Conservation (phyloP, 2,888 invertebrate species). For the Scotopteryx bipunctaria region DNA sequence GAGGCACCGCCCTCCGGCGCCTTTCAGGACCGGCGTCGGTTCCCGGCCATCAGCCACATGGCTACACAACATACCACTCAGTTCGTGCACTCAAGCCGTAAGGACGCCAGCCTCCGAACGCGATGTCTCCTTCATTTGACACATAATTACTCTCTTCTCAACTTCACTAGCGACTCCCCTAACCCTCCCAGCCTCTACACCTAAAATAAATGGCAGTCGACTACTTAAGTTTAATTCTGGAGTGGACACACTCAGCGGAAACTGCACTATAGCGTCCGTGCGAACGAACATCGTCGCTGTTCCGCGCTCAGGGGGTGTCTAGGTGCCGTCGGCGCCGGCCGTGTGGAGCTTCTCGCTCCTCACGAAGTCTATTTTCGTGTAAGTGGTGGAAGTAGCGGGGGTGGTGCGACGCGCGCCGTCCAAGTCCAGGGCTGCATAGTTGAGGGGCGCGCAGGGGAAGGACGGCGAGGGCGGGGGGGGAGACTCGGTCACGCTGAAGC, state of each 20-base stretch:
- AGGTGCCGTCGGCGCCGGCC: constrained; percentile 44
- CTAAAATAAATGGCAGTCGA: constrained; percentile 57
- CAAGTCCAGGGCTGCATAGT: constrained; percentile 76
- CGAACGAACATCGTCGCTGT: no score
- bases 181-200: constrained; percentile 29
- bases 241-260: no score
- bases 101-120: background rate
- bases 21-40: no score
- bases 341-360: constrained; percentile 80
- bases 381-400: constrained; percentile 82
- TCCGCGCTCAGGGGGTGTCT: constrained; percentile 18
- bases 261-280: no score
- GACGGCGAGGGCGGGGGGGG: constrained; percentile 20
- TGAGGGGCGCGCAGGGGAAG: constrained; percentile 44
- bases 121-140: constrained; percentile 32
- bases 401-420: constrained; percentile 62
- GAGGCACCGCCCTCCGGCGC: no score
- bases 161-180: constrained; percentile 9
- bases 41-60: no score
- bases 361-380: constrained; percentile 92
- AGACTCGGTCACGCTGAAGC: constrained; percentile 42
- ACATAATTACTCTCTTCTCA: constrained; percentile 33
- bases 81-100: no score
- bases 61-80: no score
- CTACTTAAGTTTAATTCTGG: constrained; percentile 42